Conservation (phyloP, 2,888 invertebrate genomes). For the Chromoteleia sp. region DNA sequence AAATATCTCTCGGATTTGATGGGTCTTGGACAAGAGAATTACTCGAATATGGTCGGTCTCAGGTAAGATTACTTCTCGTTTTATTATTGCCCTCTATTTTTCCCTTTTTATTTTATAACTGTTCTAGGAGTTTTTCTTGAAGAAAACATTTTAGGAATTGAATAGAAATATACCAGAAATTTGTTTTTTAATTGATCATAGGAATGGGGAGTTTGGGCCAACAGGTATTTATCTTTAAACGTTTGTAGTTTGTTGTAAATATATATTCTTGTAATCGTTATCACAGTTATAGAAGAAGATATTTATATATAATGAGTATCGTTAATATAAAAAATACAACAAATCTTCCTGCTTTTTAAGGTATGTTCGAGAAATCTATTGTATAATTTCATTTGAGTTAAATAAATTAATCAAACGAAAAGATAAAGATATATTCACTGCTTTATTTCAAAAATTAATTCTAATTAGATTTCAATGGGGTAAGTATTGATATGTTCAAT, state of each 20-base stretch:
- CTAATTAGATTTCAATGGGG: conserved; percentile 31
- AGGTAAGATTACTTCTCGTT: conserved; percentile 85
- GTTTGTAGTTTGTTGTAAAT: too few species aligned
- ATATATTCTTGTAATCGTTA: neutral
- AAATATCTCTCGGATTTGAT: conserved; percentile 92
- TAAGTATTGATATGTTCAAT: conserved; percentile 25
- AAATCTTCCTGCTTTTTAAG: conserved; percentile 15
- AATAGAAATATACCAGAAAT: conserved; percentile 4
- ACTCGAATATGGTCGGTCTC: conserved; percentile 89
- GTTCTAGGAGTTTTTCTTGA: conserved; percentile 25
- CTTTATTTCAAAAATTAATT: neutral
- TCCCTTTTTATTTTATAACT: conserved; percentile 18
- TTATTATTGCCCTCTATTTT: neutral
- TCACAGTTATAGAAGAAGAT: too few species aligned
- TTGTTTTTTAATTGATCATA: neutral
- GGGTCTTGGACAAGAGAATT: conserved; percentile 89
- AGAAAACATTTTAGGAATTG: conserved; percentile 2
- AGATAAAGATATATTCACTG: conserved; percentile 4
- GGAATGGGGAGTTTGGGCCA: conserved; percentile 55
- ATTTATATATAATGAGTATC: too few species aligned
- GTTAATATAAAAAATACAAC: too few species aligned
- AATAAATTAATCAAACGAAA: neutral
- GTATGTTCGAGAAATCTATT: conserved; percentile 6
- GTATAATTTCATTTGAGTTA: neutral
- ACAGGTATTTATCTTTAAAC: conserved; percentile 15